These are phyloP conservation scores for Batillaria attramentaria DNA, from an alignment of 1,140 invertebrate genomes.

Conservation along the genomic window DNA sequence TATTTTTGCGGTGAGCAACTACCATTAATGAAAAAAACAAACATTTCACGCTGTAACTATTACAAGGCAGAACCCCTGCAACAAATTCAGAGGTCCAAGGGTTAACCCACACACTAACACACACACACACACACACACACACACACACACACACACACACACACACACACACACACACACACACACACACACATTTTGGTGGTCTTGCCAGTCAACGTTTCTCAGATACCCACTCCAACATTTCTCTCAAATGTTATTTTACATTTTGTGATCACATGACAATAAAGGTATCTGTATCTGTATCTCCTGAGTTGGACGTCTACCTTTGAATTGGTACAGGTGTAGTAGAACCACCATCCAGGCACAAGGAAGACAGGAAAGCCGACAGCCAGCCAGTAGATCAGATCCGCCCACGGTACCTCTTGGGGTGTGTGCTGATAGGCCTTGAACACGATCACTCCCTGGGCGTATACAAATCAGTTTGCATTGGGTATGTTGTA, in stretches of 20 bases:
- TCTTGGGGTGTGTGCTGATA: slow-evolving; percentile 87
- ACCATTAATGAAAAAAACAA: no score
- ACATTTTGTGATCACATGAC: background rate
- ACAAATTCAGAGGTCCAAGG: no score
- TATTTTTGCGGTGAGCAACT: no score
- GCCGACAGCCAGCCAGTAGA: slow-evolving; percentile 91
- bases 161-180: slow-evolving; percentile 6
- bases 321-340: background rate
- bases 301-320: background rate
- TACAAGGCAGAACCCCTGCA: no score
- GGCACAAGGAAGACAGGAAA: slow-evolving; percentile 91
- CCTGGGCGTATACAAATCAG: no score
- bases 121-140: background rate
- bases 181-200: slow-evolving; percentile 12
- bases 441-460: slow-evolving; percentile 91
- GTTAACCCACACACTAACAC: no score
- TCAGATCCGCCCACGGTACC: slow-evolving; percentile 88
- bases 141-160: background rate
- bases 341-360: slow-evolving; percentile 27
- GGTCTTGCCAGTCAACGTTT: no score
- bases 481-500: no score
- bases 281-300: background rate
- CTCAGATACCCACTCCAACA: slow-evolving; percentile 8
- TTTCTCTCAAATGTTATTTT: background rate
- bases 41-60: no score